Percentiles rank a stretch among this genome's conserved stretches.
Conservation (phyloP, 2,113 vertebrate genomes). For the Odontophorus gujanensis region DNA sequence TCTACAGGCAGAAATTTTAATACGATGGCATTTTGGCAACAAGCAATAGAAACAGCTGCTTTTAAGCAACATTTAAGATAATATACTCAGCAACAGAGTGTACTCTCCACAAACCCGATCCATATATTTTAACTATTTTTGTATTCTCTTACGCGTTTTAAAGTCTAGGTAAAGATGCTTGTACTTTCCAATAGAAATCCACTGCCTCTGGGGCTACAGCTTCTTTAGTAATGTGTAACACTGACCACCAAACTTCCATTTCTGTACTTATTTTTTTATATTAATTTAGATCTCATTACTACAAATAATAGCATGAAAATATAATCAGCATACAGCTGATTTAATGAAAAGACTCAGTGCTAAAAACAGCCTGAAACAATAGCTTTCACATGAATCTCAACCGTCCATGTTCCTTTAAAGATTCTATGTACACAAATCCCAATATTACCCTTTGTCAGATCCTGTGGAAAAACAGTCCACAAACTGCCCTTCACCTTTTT, state of each 20-base stretch:
- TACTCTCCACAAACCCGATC: background rate
- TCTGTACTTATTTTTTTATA: background rate
- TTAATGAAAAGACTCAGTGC: background rate
- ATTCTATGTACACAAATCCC: background rate
- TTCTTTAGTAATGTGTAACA: background rate
- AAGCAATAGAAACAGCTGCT: background rate
- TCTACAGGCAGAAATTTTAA: slow-evolving; percentile 12
- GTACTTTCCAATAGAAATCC: background rate
- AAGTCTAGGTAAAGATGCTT: background rate
- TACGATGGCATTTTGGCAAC: background rate
- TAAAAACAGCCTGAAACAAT: background rate
- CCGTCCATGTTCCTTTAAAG: background rate
- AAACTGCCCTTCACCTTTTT: background rate
- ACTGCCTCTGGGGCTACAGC: background rate
- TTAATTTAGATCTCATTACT: background rate
- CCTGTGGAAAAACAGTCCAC: background rate
- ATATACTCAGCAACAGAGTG: background rate
- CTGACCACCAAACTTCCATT: background rate
- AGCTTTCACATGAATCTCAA: background rate
- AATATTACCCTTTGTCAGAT: background rate
- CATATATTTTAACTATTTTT: background rate
- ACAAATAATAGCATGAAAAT: background rate
- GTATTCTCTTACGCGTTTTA: background rate
- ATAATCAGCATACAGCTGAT: background rate
- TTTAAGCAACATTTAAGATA: slow-evolving; percentile 34